Conservation (phyloP, 2,888 invertebrate genomes). For the Tetragonula carbonaria region DNA sequence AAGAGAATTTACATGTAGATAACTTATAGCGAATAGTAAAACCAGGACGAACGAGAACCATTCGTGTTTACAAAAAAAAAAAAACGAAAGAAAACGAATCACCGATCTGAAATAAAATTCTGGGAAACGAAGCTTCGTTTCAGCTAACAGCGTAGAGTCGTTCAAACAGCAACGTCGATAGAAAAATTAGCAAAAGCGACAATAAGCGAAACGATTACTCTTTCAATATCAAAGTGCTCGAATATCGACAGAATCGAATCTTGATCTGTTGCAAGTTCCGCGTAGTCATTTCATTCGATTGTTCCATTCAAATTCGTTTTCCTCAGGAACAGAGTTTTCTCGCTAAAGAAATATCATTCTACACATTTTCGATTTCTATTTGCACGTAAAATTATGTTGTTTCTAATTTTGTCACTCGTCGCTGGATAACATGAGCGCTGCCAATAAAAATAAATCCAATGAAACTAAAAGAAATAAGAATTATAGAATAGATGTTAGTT, state of each 20-base stretch:
- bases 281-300: background rate
- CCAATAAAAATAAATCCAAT: background rate
- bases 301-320: background rate
- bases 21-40: background rate
- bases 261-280: background rate
- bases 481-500: background rate
- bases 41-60: background rate
- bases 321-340: background rate
- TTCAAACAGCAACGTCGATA: background rate
- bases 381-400: background rate
- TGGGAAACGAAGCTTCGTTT: background rate
- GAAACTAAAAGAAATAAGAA: background rate
- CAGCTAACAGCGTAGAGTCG: background rate
- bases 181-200: background rate
- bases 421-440: background rate
- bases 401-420: background rate
- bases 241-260: background rate
- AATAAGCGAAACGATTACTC: background rate
- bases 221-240: background rate
- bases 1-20: background rate
- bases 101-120: background rate
- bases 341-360: background rate
- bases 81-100: background rate
- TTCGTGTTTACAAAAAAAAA: background rate
- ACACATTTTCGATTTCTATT: background rate